Evolutionary conservation across 1,140 invertebrate genomes (phyloP).

Genomic region (Drosophila virilis): DNA sequence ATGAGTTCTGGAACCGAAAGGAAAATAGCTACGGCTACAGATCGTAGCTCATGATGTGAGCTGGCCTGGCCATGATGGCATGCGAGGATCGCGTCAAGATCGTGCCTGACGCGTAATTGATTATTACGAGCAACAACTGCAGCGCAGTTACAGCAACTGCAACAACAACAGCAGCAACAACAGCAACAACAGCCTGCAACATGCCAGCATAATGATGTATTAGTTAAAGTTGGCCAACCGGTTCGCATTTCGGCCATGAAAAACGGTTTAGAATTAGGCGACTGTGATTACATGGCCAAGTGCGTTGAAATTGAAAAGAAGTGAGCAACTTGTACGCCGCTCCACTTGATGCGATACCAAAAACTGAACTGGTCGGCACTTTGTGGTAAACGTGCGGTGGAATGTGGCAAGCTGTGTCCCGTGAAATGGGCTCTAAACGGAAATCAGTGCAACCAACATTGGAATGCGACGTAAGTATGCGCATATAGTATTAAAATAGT

Average conservation of each 20-base stretch:
- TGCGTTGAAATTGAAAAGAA: constrained; percentile 66
- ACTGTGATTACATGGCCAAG: constrained; percentile 71
- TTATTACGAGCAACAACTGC: constrained; percentile 69
- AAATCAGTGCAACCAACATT: constrained; percentile 29
- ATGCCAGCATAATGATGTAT: constrained; percentile 79
- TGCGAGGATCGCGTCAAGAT: constrained; percentile 79
- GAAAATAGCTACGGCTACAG: constrained; percentile 62
- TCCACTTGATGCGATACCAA: background rate
- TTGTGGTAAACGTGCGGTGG: constrained; percentile 30
- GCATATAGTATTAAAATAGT: constrained; percentile 9
- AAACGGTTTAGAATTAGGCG: constrained; percentile 80
- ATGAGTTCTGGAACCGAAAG: constrained; percentile 72
- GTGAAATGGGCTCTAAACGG: constrained; percentile 7
- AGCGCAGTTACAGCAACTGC: constrained; percentile 4
- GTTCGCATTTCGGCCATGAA: constrained; percentile 81
- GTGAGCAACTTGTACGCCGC: constrained; percentile 40
- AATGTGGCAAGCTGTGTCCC: constrained; percentile 31
- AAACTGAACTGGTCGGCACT: constrained; percentile 26
- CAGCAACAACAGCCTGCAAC: constrained; percentile 37
- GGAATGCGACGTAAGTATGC: constrained; percentile 33
- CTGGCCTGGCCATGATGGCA: constrained; percentile 49
- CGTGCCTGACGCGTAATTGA: constrained; percentile 81
- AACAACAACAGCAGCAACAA: constrained; percentile 27
- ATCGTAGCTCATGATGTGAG: constrained; percentile 50
- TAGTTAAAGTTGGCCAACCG: constrained; percentile 80